Base-by-base conservation (phyloP, 2,888 invertebrate species). In the Folsomia manolachei region DNA sequence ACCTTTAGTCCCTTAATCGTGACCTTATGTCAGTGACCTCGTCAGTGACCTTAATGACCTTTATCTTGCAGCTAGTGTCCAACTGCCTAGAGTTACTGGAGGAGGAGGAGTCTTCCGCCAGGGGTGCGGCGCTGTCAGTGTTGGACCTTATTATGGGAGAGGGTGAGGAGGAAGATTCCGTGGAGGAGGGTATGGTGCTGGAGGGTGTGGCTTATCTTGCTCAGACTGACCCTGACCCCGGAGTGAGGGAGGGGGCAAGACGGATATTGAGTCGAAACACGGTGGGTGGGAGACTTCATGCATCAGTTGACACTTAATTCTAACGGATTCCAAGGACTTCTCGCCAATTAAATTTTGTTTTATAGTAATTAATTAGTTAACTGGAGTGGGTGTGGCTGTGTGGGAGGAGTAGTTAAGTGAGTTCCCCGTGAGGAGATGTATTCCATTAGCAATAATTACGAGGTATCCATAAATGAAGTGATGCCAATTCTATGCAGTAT, bases 251-350 rank as follows among this genome's bases (percentile, higher is more conserved):
- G 19, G 71, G 68, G 25, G 77, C 79, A 0, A 77, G 73, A 70
- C 72, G 73, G 27, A 71, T 76, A 63, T 67, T 79, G 25, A 1
- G 75, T 11, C n/a, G 68, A 11, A 66, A 73, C 21, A 75, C 70
- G 24, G 75, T 73, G 39, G 76, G 74, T 19, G 71, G 71, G 19
- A 60, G 60, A 52, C 72, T 78, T 56, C 70, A 71, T 25, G 72
- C 73, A 27, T n/a, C 76, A 78, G 27, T 27, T 77, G 19, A 75
- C 76, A 23, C 52, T 78, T 18, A 77, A 71, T 25, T 74, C 74
- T 27, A 74, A 78, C 70, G 78, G 78, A 27, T 78, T 78, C 63
- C 78, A 78, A 66, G 78, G 78, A 18, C 69, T 76, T 2, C 72
- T 71, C 14, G 71, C 75, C 27, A 67, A 74, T n/a, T 56, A 56